Evolutionary conservation across 35 echinoderm and acorn worm species (phyloP), one percentile per base, ranked within the genome.

Genomic region (Anneissia japonica): DNA sequence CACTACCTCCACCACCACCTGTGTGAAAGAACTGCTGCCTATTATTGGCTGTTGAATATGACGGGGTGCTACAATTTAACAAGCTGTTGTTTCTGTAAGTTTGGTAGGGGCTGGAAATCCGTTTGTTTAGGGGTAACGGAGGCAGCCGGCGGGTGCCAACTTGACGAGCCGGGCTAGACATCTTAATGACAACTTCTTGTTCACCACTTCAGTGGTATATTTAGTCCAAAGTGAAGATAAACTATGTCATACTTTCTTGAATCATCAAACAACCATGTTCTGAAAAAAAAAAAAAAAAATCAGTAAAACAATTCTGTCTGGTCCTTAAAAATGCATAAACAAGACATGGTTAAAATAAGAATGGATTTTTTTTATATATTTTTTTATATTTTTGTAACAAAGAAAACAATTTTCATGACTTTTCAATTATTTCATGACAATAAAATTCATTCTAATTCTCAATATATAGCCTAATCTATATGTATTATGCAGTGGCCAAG

Each of bases 151-250:
- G 73, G 64, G 55, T 95, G 0, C 89, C 89, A 32, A 91, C 86
- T 73, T 95, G 93, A 23, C 89, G 79, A 23, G 84, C 86, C 4
- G 93, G 87, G 32, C 87, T 91, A n/a, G 93, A 95, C 93, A 95
- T 95, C 38, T 84, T 90, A 11, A 46, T 36, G 36, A 17, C 75
- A 29, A 31, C 37, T 64, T 26, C 21, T 64, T 9, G 1, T 23
- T 64, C 2, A 9, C 51, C 51, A 16, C 21, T 64, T 26, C 26
- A 19, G 11, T 6, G 51, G 4, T 45, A 45, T 64, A 16, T 64
- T 64, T 23, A 64, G 1, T 64, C 19, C 19, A 23, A 64, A 2
- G 26, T 12, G 21, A 64, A 26, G 1, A 64, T 64, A 6, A 64
- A 23, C 21, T 19, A 64, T 4, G 4, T 43, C 26, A 64, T 64